phyloP scores from a whole-genome alignment of 2,797 vertebrate species.

The Craterocephalus amniculus region DNA sequence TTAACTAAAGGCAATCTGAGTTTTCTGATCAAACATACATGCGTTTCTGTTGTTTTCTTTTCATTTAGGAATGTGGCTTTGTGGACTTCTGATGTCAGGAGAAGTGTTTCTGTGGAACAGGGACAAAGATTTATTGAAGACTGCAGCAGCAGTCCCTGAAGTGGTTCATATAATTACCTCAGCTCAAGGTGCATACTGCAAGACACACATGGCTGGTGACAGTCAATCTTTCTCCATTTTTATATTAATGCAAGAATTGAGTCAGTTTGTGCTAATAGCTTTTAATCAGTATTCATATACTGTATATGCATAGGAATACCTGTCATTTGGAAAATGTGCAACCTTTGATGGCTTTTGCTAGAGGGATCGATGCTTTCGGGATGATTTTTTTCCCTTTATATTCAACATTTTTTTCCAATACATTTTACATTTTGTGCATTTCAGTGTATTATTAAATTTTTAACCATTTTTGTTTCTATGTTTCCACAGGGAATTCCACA shows the following conservation, averaged over 20 bases:
- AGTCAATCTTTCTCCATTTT: too few species aligned
- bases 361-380: not conserved
- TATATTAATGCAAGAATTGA: too few species aligned
- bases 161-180: constrained; percentile 78
- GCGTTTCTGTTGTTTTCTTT: not conserved
- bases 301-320: not conserved
- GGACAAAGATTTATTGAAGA: constrained; percentile 89
- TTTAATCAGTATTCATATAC: too few species aligned
- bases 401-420: not conserved
- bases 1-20: not conserved
- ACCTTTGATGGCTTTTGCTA: not conserved
- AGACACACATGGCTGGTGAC: not conserved
- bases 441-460: not conserved
- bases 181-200: constrained; percentile 76
- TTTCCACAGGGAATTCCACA: constrained; percentile 73
- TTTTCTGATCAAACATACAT: not conserved
- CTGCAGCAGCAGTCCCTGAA: constrained; percentile 78
- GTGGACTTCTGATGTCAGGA: constrained; percentile 88
- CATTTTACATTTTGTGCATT: not conserved
- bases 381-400: too few species aligned
- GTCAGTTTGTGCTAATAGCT: not conserved
- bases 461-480: not conserved
- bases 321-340: not conserved
- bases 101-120: constrained; percentile 96
- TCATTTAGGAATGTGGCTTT: constrained; percentile 88